Percentiles rank a stretch among this genome's conserved stretches.
Evolutionary conservation across 1,140 invertebrate genomes (phyloP).

Genomic region (Bombus terrestris): DNA sequence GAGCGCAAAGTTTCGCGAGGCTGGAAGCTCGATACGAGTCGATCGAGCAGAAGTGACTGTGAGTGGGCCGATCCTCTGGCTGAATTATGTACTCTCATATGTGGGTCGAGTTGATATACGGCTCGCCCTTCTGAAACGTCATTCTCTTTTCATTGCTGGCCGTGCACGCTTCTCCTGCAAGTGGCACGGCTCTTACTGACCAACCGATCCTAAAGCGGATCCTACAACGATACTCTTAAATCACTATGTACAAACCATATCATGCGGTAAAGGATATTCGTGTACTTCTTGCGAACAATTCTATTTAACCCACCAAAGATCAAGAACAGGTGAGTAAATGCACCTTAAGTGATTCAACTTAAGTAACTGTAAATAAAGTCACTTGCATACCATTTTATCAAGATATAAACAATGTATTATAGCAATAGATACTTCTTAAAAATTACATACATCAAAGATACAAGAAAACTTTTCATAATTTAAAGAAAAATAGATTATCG

Average conservation of each 20-base stretch:
- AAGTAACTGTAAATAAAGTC: no score
- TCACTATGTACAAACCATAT: slow-evolving; percentile 3
- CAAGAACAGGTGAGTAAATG: background rate
- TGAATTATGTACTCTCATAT: slow-evolving; percentile 53
- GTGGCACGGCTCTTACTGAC: slow-evolving; percentile 2
- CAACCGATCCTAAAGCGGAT: slow-evolving; percentile 20
- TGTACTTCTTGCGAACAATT: background rate
- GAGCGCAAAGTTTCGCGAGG: background rate
- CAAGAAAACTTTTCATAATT: no score
- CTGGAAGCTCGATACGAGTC: slow-evolving; percentile 51
- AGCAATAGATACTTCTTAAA: no score
- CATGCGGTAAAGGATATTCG: background rate
- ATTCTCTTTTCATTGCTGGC: slow-evolving; percentile 41
- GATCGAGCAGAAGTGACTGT: slow-evolving; percentile 44
- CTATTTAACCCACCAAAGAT: background rate
- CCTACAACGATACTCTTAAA: background rate
- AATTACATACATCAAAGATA: no score
- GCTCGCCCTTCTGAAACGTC: slow-evolving; percentile 25
- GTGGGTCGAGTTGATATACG: slow-evolving; percentile 49
- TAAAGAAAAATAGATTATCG: no score
- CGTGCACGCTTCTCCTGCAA: background rate
- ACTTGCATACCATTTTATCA: no score
- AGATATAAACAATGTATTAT: no score
- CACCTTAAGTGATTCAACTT: no score
- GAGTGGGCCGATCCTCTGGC: slow-evolving; percentile 29